Percentiles rank a stretch among this genome's conserved stretches.
phyloP scores from a whole-genome alignment of 2,797 vertebrate genomes.

The Xerus rutilus region DNA sequence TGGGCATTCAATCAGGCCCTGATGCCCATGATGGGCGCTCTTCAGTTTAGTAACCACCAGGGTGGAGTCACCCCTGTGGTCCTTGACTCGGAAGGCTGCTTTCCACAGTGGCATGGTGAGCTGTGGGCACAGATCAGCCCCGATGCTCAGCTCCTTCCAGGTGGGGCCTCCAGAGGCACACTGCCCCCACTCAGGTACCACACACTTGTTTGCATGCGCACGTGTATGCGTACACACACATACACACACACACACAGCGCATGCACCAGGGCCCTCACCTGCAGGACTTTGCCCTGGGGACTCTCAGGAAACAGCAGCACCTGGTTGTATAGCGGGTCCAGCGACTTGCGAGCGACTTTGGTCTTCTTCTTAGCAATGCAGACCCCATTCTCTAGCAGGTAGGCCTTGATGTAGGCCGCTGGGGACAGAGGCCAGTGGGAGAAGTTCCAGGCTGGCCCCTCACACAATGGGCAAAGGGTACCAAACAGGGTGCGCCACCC shows the following conservation, averaged over 20 bases:
- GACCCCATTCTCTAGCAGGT: constrained; percentile 96
- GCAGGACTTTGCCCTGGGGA: constrained; percentile 97
- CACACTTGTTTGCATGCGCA: too few species aligned
- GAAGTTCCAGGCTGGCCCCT: neutral
- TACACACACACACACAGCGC: neutral
- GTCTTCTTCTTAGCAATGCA: constrained; percentile 99
- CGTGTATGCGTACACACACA: too few species aligned
- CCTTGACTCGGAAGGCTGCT: neutral
- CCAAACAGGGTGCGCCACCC: neutral
- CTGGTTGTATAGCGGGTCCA: constrained; percentile 99
- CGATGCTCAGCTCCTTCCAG: neutral
- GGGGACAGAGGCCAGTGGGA: constrained; percentile 74
- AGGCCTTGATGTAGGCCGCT: constrained; percentile 99
- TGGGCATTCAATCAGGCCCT: neutral
- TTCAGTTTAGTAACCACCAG: neutral
- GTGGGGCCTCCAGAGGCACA: neutral
- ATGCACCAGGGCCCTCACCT: constrained; percentile 89
- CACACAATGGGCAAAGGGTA: neutral
- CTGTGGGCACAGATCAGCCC: too few species aligned
- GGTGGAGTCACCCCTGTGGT: neutral
- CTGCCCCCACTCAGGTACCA: neutral
- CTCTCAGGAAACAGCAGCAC: constrained; percentile 97
- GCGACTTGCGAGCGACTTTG: constrained; percentile 96
- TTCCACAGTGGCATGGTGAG: neutral
- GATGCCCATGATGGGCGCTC: neutral